Conservation (phyloP, 2,113 vertebrate species). For the Barnardius zonarius region DNA sequence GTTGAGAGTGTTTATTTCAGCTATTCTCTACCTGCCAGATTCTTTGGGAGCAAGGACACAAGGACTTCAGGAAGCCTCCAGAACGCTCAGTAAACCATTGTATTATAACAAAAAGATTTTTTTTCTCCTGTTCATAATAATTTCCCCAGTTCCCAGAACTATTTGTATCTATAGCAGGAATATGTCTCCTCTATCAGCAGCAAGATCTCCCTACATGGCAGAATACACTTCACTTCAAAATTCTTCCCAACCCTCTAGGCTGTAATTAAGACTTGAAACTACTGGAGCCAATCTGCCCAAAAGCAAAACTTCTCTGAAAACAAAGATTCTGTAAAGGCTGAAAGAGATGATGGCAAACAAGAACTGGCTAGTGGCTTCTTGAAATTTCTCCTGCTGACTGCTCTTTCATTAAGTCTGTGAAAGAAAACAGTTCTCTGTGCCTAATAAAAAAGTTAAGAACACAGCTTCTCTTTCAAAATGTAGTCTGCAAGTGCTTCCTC, state of each 20-base stretch:
- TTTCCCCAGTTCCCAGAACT: not conserved
- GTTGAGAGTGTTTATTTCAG: not conserved
- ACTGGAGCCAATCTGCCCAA: slow-evolving; percentile 43
- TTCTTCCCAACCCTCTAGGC: not conserved
- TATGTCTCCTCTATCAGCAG: slow-evolving; percentile 10
- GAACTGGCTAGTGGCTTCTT: slow-evolving; percentile 27
- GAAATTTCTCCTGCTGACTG: slow-evolving; percentile 14
- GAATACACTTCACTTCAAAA: slow-evolving; percentile 33
- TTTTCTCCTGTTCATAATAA: not conserved
- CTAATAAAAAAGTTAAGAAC: not conserved
- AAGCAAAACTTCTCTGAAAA: slow-evolving; percentile 31
- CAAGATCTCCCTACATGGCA: not conserved
- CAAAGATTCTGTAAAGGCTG: slow-evolving; percentile 7
- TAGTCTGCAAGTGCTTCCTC: not conserved
- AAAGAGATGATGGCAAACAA: slow-evolving; percentile 27
- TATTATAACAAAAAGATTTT: not conserved
- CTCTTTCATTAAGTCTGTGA: not conserved
- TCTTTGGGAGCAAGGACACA: not conserved
- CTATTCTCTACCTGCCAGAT: not conserved
- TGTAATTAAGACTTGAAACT: slow-evolving; percentile 38
- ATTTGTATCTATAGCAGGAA: not conserved
- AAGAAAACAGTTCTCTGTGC: not conserved
- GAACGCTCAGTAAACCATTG: not conserved
- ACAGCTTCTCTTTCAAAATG: not conserved
- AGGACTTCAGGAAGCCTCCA: not conserved